phyloP scores from a whole-genome alignment of 2,113 vertebrate species.

The Cygnus buccinator region DNA sequence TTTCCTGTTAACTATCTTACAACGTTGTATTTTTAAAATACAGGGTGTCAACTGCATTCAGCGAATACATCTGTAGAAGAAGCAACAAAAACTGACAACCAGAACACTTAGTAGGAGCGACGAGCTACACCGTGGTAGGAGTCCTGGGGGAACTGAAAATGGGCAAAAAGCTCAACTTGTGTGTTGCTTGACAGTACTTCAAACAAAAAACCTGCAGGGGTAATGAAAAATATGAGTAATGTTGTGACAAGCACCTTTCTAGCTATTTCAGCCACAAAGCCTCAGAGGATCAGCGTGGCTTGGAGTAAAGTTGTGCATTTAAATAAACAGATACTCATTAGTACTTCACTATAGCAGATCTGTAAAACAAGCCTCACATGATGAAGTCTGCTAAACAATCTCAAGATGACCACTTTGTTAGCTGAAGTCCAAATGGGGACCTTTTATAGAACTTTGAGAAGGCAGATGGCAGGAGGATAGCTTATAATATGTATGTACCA shows the following conservation, averaged over 20 bases:
- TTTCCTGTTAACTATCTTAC: neutral
- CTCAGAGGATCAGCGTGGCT: neutral
- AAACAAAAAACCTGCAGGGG: neutral
- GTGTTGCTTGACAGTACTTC: neutral
- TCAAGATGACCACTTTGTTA: neutral
- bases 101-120: neutral
- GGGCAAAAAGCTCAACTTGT: neutral
- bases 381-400: neutral
- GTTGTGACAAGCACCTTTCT: neutral
- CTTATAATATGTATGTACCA: neutral
- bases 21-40: neutral
- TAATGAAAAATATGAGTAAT: neutral
- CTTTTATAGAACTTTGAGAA: neutral
- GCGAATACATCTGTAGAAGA: neutral
- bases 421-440: neutral
- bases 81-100: neutral
- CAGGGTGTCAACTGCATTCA: neutral
- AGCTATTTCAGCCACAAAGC: neutral
- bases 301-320: neutral
- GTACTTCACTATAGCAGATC: neutral
- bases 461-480: neutral
- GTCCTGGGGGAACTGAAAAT: no score
- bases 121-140: neutral
- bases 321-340: neutral
- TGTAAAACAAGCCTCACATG: neutral